A percentile compares a stretch with the other conserved stretches of the same genome.
Evolutionary conservation across 2,888 invertebrate genomes (phyloP).

Genomic region (Barypeithes pellucidus): DNA sequence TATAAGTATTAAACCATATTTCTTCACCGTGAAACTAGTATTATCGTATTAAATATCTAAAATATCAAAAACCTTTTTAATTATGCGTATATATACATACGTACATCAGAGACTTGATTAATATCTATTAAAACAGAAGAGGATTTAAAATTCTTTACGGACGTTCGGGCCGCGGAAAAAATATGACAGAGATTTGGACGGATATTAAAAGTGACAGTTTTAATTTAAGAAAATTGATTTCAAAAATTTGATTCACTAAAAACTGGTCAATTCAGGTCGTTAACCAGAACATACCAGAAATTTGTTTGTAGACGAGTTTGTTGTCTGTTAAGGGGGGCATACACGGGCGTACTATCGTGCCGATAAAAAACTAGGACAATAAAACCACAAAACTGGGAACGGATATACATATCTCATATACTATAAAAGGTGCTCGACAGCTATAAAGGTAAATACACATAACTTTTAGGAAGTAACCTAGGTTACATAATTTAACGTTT

Average conservation of each 20-base stretch:
- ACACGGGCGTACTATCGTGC: too few relatives aligned
- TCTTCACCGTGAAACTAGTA: slow-evolving; percentile 13
- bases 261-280: slow-evolving; percentile 26
- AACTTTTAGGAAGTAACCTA: too few relatives aligned
- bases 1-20: slow-evolving; percentile 1
- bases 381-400: too few relatives aligned
- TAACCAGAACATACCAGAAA: neutral
- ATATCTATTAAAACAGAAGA: slow-evolving; percentile 30
- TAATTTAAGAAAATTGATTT: slow-evolving; percentile 30
- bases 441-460: too few relatives aligned
- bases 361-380: too few relatives aligned
- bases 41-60: slow-evolving; percentile 21
- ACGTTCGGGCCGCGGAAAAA: slow-evolving; percentile 9
- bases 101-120: slow-evolving; percentile 13
- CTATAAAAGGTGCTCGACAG: too few relatives aligned
- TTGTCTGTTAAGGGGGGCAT: neutral
- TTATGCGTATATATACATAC: slow-evolving; percentile 18
- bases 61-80: slow-evolving; percentile 20
- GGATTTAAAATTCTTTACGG: slow-evolving; percentile 25
- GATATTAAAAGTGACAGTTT: slow-evolving; percentile 29
- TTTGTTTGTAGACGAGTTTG: neutral
- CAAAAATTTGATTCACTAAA: slow-evolving; percentile 27
- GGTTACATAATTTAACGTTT: too few relatives aligned
- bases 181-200: slow-evolving; percentile 28
- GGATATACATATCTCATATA: too few relatives aligned